Percentiles rank a stretch among this genome's conserved stretches.
Evolutionary conservation across 2,113 vertebrate species (phyloP).

Genomic region (Anser cygnoides): DNA sequence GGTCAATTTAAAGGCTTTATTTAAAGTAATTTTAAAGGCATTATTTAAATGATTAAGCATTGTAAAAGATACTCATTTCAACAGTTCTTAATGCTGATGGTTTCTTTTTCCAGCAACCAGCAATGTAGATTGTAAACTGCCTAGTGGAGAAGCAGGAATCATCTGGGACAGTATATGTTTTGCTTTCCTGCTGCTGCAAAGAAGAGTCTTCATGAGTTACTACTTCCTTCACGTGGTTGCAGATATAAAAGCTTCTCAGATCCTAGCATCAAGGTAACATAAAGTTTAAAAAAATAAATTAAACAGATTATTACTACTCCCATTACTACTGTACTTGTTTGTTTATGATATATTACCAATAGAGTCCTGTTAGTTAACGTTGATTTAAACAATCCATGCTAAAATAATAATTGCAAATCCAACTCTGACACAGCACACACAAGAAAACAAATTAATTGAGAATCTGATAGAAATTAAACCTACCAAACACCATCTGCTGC

Average conservation of each 20-base stretch:
- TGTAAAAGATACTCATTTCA: neutral
- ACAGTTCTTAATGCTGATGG: neutral
- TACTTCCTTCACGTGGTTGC: slow-evolving; percentile 98
- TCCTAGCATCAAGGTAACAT: slow-evolving; percentile 92
- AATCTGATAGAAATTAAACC: neutral
- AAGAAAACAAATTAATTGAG: neutral
- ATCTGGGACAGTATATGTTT: slow-evolving; percentile 99
- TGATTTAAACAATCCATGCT: neutral
- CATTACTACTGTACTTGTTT: neutral
- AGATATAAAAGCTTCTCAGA: slow-evolving; percentile 95
- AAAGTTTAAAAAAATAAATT: neutral
- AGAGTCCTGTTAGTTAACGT: neutral
- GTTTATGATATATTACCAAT: neutral
- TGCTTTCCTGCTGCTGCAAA: slow-evolving; percentile 94
- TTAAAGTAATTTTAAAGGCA: neutral
- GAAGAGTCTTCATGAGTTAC: slow-evolving; percentile 98
- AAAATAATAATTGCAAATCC: neutral
- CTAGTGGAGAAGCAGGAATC: slow-evolving; percentile 93
- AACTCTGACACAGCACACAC: neutral
- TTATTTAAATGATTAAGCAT: neutral
- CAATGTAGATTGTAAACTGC: slow-evolving; percentile 84
- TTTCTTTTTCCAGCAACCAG: slow-evolving; percentile 73
- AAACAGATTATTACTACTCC: neutral
- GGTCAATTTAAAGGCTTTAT: neutral
- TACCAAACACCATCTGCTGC: neutral